These are phyloP conservation scores for Muscina levida DNA, from an alignment of 2,888 invertebrate species.

Conservation along the genomic window DNA sequence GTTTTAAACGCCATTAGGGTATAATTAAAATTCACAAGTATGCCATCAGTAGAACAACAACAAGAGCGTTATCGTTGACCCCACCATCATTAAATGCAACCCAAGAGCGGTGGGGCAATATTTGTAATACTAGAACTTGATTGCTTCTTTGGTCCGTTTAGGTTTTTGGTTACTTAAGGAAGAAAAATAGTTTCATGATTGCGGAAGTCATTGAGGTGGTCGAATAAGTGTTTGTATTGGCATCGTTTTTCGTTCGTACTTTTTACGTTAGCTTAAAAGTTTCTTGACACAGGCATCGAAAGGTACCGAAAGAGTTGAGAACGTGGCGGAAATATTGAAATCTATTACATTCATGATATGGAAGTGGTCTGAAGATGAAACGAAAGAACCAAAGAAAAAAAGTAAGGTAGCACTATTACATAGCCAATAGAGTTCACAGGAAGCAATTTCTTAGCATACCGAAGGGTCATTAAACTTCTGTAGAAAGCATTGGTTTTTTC, in stretches of 20 bases:
- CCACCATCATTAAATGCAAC: slow-evolving; percentile 25
- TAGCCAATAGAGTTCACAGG: slow-evolving; percentile 2
- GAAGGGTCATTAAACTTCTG: no score
- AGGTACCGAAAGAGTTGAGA: not conserved
- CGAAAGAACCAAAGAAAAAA: no score
- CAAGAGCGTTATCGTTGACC: slow-evolving; percentile 26
- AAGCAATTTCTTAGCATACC: no score
- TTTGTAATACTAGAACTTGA: slow-evolving; percentile 1
- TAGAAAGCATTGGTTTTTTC: no score
- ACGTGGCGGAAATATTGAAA: slow-evolving; percentile 1
- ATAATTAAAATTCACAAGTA: slow-evolving; percentile 78
- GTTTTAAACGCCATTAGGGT: slow-evolving; percentile 77
- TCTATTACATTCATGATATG: slow-evolving; percentile 33
- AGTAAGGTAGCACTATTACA: no score
- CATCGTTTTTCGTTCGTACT: not conserved
- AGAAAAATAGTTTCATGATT: slow-evolving; percentile 48
- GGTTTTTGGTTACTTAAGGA: slow-evolving; percentile 46
- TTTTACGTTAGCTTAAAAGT: not conserved
- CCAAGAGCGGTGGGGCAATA: not conserved
- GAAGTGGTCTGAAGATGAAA: not conserved
- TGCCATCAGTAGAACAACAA: slow-evolving; percentile 49
- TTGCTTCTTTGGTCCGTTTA: slow-evolving; percentile 24
- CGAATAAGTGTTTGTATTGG: slow-evolving; percentile 10
- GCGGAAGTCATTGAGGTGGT: slow-evolving; percentile 59
- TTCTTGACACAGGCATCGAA: not conserved